Base-by-base conservation (phyloP, 2,888 invertebrate species). In the Drosophila sordidapex region DNA sequence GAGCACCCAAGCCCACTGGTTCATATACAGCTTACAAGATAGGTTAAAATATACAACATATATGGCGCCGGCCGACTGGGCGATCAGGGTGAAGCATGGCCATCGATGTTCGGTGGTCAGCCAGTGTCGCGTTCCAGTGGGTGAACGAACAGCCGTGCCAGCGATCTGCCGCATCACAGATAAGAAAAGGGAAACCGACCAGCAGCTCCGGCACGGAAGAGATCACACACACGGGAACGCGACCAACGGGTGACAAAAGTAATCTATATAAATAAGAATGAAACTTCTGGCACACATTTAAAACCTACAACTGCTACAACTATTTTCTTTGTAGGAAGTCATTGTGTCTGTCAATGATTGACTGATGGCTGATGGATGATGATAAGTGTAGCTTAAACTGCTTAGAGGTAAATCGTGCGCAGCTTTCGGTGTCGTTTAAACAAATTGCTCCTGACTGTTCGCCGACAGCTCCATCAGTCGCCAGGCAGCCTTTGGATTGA, bases 401-500 rank as follows among this genome's bases (percentile, higher is more conserved):
- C 77, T 82, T 77, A 83, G 57, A 74, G 74, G 48, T 82, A 72
- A 74, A 46, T 53, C 46, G 58, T 38, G 63, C 51, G 58, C 76
- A 63, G 71, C 46, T 25, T 25, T 46, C 13, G 13, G 21, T 21
- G 13, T 57, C 63, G 61, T 60, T 85, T 96, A 97, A 86, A 97
- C 96, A 88, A 97, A 94, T 92, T 98, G 98, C 93, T 98, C 97
- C 70, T 96, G 95, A 92, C 97, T 97, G 83, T 95, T 97, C 1
- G 97, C 97, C 11, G 97, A 97, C 31, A 98, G 92, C 91, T 99
- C 99, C 67, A 99, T 94, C 49, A 99, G 94, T 91, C 98, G 95
- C 99, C 99, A 99, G 0, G 99, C 99, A 0, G 99, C 97, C 87
- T 96, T 96, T 0, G 99, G 97, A 94, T 99, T 97, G 51, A 99